phyloP scores from a whole-genome alignment of 2,797 vertebrate genomes.

The Phyllotis vaccarum region DNA sequence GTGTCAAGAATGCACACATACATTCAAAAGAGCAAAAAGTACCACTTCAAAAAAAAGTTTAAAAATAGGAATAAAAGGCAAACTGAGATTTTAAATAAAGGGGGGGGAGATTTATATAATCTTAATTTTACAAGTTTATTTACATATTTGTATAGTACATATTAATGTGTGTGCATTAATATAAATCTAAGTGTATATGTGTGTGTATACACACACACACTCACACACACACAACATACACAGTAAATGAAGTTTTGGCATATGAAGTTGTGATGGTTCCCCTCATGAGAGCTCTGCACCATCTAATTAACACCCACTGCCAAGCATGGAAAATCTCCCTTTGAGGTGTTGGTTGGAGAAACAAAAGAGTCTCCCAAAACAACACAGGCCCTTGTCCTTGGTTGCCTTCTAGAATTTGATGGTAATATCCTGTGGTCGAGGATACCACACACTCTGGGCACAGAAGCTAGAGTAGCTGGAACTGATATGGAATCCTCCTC shows the following conservation, averaged over 20 bases:
- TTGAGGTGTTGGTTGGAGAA: background rate
- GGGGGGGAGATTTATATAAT: background rate
- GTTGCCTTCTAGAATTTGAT: too few species aligned
- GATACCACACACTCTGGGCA: background rate
- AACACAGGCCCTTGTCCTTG: too few species aligned
- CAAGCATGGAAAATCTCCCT: background rate
- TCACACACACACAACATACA: background rate
- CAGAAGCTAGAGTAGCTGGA: background rate
- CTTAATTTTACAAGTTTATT: background rate
- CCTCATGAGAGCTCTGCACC: background rate
- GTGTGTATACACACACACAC: background rate
- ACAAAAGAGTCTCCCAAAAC: too few species aligned
- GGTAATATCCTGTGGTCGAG: background rate
- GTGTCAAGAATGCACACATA: background rate
- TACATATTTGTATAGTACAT: background rate
- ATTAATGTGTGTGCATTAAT: background rate
- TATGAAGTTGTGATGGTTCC: background rate
- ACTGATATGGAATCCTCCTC: background rate
- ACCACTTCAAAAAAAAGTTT: background rate
- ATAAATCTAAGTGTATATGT: background rate
- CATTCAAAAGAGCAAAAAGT: background rate
- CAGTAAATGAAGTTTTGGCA: background rate
- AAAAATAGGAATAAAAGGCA: constrained; percentile 14
- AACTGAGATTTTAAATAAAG: background rate
- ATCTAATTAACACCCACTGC: background rate